These are phyloP conservation scores for Gracilinanus agilis DNA, from an alignment of 2,113 vertebrate genomes.

Conservation along the genomic window DNA sequence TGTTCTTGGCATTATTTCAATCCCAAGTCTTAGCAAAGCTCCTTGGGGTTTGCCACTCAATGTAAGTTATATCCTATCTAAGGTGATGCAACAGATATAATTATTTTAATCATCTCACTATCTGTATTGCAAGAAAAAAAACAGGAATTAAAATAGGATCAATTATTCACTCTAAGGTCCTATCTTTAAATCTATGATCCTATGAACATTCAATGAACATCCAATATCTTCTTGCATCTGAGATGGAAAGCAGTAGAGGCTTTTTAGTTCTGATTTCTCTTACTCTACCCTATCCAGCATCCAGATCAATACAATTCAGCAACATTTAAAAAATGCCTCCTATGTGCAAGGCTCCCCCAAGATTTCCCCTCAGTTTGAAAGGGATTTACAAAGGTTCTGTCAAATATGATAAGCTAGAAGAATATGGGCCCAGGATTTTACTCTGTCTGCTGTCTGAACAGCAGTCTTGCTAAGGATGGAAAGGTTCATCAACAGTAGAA, in stretches of 20 bases:
- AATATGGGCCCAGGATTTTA: background rate
- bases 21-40: background rate
- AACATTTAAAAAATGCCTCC: background rate
- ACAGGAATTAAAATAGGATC: background rate
- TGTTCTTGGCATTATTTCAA: background rate
- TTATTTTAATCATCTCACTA: slow-evolving; percentile 13
- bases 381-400: background rate
- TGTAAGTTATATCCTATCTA: background rate
- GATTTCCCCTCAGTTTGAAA: background rate
- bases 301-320: background rate
- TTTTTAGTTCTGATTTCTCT: background rate
- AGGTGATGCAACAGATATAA: slow-evolving; percentile 48
- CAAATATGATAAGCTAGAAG: background rate
- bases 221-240: background rate
- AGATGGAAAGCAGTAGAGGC: background rate
- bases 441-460: background rate
- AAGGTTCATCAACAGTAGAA: background rate
- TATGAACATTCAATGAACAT: background rate
- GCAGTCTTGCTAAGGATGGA: background rate
- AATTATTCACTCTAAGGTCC: background rate
- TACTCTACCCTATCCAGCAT: background rate
- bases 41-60: slow-evolving; percentile 31
- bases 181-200: background rate
- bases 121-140: too few relatives aligned
- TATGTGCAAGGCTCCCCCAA: background rate